Percentiles rank a stretch among this genome's conserved stretches.
Evolutionary conservation across 2,888 invertebrate genomes (phyloP).

Genomic region (Luperina nickerlii): DNA sequence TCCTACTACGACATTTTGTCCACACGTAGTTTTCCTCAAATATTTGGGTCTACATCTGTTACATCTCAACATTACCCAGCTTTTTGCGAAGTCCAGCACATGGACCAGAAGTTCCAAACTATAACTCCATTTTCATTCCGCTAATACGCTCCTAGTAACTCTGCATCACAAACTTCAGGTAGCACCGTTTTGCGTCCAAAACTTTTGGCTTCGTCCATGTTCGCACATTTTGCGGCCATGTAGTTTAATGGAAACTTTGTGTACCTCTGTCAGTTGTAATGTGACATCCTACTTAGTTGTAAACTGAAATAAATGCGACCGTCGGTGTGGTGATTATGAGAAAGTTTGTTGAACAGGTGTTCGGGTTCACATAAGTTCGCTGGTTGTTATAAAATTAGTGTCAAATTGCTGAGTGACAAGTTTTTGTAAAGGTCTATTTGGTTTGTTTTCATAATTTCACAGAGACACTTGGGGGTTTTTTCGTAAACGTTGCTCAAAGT

Average conservation of each 20-base stretch:
- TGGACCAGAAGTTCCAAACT: conserved; percentile 40
- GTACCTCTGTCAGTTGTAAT: conserved; percentile 58
- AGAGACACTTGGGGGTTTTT: neutral
- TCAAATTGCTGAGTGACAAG: neutral
- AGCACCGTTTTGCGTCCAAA: conserved; percentile 40
- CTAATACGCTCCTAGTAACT: conserved; percentile 41
- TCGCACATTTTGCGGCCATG: conserved; percentile 57
- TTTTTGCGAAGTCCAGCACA: conserved; percentile 23
- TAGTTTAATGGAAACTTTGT: conserved; percentile 61
- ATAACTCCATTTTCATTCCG: conserved; percentile 51
- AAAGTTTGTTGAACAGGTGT: conserved; percentile 46
- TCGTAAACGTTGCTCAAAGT: neutral
- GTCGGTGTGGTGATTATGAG: conserved; percentile 35
- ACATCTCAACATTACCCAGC: conserved; percentile 27
- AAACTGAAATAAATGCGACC: conserved; percentile 37
- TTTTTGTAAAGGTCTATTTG: neutral
- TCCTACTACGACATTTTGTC: conserved; percentile 7
- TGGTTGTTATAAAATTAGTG: conserved; percentile 15
- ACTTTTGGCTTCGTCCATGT: conserved; percentile 45
- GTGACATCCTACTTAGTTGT: conserved; percentile 42
- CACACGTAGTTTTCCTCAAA: neutral
- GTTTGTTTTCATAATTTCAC: neutral
- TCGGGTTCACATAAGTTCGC: conserved; percentile 11
- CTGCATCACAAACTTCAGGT: conserved; percentile 51
- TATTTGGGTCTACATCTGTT: conserved; percentile 30